Evolutionary conservation across 2,797 vertebrate genomes (phyloP).

Genomic region (Phoeniculus purpureus): DNA sequence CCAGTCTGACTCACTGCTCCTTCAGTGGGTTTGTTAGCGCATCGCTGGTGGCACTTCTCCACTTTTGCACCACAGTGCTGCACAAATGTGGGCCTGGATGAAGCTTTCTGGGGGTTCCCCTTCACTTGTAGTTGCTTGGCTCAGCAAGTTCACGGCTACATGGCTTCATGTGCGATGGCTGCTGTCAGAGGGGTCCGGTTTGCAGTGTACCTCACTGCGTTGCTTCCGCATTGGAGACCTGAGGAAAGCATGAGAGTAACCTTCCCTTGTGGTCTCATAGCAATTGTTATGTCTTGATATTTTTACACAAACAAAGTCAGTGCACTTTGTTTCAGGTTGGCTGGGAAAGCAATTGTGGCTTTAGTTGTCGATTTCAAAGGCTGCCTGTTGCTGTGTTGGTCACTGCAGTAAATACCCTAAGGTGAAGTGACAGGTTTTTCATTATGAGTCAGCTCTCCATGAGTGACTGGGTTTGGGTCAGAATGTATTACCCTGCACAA

Average conservation of each 20-base stretch:
- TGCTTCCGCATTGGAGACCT: neutral
- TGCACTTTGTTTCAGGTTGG: neutral
- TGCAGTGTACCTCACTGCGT: neutral
- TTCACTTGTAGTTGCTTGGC: rapidly evolving
- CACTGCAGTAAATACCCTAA: conserved; percentile 59
- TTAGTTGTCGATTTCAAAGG: conserved; percentile 21
- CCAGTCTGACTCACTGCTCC: neutral
- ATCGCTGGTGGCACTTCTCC: neutral
- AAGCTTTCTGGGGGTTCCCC: neutral
- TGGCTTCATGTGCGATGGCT: neutral
- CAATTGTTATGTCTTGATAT: neutral
- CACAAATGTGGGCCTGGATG: neutral
- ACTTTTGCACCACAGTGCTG: neutral
- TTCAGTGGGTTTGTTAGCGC: neutral
- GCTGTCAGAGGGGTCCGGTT: neutral
- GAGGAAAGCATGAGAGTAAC: neutral
- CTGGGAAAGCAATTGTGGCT: neutral
- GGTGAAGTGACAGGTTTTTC: conserved; percentile 78
- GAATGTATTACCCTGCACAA: conserved; percentile 75
- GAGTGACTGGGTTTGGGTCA: conserved; percentile 78
- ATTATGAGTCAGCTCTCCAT: conserved; percentile 76
- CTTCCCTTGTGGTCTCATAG: neutral
- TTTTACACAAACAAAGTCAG: neutral
- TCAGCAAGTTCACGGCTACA: neutral
- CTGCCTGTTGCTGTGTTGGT: neutral